Evolutionary conservation across 2,888 invertebrate genomes (phyloP).

Genomic region (Pyralis farinalis): DNA sequence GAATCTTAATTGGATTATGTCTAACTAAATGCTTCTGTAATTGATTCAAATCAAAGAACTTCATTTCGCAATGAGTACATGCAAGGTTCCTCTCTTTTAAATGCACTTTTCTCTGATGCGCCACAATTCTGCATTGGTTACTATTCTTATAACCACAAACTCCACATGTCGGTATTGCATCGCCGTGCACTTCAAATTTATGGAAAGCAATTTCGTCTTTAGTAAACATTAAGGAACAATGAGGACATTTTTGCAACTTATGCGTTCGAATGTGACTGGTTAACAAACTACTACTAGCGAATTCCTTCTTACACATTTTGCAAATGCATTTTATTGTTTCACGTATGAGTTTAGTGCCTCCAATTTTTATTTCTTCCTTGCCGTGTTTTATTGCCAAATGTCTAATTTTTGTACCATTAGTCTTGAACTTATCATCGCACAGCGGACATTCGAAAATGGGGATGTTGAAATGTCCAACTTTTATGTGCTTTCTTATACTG

Average conservation of each 20-base stretch:
- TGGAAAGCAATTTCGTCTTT: neutral
- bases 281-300: neutral
- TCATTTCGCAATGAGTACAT: constrained; percentile 23
- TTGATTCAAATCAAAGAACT: constrained; percentile 15
- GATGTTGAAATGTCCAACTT: neutral
- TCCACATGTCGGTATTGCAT: constrained; percentile 3
- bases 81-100: constrained; percentile 21
- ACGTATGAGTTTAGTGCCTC: neutral
- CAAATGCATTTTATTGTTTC: neutral
- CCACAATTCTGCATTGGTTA: neutral
- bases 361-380: constrained; percentile 2
- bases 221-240: neutral
- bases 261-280: neutral
- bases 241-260: neutral
- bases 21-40: constrained; percentile 18
- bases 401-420: neutral
- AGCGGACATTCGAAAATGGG: constrained; percentile 1
- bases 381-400: constrained; percentile 4
- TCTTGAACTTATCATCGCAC: constrained; percentile 8
- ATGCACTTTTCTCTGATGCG: constrained; percentile 36
- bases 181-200: constrained; percentile 2
- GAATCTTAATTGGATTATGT: constrained; percentile 24
- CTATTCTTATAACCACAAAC: constrained; percentile 7
- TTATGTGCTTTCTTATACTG: constrained; percentile 3
- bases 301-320: constrained; percentile 4